phyloP scores from a whole-genome alignment of 35 echinoderm and acorn worm genomes.

The Ptychodera flava region DNA sequence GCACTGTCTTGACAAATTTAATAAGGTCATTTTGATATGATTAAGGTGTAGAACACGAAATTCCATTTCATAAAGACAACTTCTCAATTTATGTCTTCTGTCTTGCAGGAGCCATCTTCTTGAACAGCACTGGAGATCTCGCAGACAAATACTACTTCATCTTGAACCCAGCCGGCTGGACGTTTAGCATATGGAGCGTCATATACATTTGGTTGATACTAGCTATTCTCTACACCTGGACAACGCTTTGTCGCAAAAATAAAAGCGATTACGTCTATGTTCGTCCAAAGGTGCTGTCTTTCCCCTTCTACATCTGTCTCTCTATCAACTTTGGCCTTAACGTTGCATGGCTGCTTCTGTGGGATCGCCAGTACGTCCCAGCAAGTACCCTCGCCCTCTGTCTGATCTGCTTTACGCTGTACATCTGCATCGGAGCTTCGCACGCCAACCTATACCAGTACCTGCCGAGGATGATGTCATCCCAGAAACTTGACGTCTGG shows the following conservation, averaged over 20 bases:
- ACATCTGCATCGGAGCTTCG: not conserved
- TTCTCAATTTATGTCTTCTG: not conserved
- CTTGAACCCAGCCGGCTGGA: not conserved
- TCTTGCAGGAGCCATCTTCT: not conserved
- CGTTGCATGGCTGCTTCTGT: not conserved
- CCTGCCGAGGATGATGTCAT: not conserved
- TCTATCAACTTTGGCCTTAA: not conserved
- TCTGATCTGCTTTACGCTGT: not conserved
- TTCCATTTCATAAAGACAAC: no score
- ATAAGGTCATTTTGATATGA: not conserved
- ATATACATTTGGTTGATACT: not conserved
- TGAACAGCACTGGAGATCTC: not conserved
- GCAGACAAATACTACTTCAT: not conserved
- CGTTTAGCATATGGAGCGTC: not conserved
- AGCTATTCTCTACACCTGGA: not conserved
- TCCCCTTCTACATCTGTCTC: not conserved
- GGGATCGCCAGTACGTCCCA: not conserved
- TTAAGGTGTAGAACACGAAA: not conserved
- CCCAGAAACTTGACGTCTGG: conserved; percentile 19
- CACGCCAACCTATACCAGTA: not conserved
- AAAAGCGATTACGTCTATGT: not conserved
- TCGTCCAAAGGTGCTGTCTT: not conserved
- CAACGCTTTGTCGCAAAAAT: not conserved
- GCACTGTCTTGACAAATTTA: not conserved
- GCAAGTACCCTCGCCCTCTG: not conserved